These are phyloP conservation scores for Ovis canadensis DNA, from an alignment of 2,113 vertebrate genomes.

Conservation along the genomic window DNA sequence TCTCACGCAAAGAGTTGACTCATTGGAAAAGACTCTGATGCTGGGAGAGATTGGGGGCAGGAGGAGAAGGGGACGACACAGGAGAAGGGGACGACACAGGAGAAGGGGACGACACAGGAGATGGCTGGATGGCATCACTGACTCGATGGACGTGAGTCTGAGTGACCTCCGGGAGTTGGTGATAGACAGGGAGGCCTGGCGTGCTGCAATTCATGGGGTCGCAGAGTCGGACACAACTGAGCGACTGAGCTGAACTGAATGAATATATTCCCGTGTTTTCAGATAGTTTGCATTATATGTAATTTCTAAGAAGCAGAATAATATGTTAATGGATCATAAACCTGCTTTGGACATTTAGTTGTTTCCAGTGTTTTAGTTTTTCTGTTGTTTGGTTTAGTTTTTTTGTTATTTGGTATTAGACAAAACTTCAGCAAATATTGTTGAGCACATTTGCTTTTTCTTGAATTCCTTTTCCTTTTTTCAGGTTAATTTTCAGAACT, in stretches of 20 bases:
- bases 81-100: no score
- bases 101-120: no score
- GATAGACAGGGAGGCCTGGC: no score
- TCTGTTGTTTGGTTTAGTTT: background rate
- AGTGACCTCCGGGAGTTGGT: no score
- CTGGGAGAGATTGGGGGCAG: no score
- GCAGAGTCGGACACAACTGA: no score
- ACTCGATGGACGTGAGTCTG: no score
- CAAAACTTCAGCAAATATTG: background rate
- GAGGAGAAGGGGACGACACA: no score
- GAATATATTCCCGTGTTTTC: background rate
- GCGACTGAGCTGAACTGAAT: background rate
- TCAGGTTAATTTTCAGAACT: background rate
- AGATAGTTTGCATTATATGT: background rate
- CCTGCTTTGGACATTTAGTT: background rate
- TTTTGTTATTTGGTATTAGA: background rate
- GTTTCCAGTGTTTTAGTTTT: background rate
- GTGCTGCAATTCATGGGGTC: no score
- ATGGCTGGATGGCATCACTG: no score
- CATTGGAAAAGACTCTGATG: no score
- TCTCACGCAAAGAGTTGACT: no score
- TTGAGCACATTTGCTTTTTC: background rate
- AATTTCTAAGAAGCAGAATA: background rate
- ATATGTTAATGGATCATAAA: constrained; percentile 5
- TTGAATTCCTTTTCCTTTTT: background rate